These are phyloP conservation scores for Macrotis lagotis DNA, from an alignment of 2,113 vertebrate genomes.

Conservation along the genomic window DNA sequence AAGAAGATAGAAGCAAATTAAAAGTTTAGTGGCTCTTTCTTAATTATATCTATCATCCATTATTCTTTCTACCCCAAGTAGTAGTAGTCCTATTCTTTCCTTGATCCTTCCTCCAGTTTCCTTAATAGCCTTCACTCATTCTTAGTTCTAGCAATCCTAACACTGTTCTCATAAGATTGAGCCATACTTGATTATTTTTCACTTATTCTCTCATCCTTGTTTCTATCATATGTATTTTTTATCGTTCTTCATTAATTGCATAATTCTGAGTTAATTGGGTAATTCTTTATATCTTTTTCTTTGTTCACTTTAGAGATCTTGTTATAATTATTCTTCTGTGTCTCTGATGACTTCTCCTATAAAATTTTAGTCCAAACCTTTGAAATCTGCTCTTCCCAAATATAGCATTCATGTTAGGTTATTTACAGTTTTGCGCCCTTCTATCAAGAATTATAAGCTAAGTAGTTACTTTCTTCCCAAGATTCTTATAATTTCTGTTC, in stretches of 20 bases:
- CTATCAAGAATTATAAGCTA: background rate
- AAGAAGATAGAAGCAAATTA: background rate
- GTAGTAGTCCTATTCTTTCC: background rate
- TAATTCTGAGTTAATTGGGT: background rate
- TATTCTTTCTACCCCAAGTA: background rate
- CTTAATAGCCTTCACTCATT: background rate
- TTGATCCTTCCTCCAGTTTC: background rate
- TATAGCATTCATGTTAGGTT: background rate
- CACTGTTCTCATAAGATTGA: background rate
- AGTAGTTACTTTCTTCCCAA: background rate
- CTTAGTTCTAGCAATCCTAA: background rate
- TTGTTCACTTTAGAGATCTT: background rate
- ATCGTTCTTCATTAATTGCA: no score
- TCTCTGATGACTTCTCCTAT: background rate
- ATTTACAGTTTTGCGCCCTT: background rate
- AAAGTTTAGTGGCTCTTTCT: background rate
- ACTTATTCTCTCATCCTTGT: background rate
- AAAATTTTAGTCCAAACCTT: background rate
- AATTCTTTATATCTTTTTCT: background rate
- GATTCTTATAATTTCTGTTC: background rate
- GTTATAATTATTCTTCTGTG: background rate
- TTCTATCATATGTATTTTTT: background rate
- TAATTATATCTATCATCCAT: background rate
- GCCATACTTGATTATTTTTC: background rate
- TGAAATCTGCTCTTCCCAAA: background rate